Evolutionary conservation across 2,113 vertebrate species (phyloP).

Genomic region (Heptranchias perlo): DNA sequence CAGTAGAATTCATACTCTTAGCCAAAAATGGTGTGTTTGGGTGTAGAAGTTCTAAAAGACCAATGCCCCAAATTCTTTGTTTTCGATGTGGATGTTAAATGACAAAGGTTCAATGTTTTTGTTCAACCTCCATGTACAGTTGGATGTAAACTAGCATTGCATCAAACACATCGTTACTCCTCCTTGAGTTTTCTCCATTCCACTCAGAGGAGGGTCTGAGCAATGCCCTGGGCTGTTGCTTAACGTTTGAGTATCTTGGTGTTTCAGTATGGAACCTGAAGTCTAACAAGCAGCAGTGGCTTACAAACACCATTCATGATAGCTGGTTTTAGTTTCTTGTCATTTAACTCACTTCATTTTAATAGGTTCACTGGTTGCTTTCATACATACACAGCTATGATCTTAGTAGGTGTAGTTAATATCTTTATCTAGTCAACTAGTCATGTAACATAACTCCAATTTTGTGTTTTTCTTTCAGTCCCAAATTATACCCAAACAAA

Average conservation of each 20-base stretch:
- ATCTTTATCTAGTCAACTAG: too few species aligned
- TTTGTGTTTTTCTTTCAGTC: too few species aligned
- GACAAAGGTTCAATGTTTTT: not conserved
- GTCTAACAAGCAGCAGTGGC: not conserved
- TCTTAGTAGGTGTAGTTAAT: not conserved
- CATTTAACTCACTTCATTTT: not conserved
- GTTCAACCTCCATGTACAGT: too few species aligned
- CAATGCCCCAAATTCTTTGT: not conserved
- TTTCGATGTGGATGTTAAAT: not conserved
- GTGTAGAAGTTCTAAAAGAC: not conserved
- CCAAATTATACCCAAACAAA: too few species aligned
- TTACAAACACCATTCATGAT: not conserved
- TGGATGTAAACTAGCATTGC: not conserved
- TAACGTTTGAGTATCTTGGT: not conserved
- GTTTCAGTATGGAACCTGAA: not conserved
- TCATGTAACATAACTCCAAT: too few species aligned
- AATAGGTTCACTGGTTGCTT: not conserved
- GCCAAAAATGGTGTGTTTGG: not conserved
- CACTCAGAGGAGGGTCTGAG: not conserved
- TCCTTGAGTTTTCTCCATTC: too few species aligned
- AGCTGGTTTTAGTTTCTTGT: not conserved
- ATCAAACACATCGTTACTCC: not conserved
- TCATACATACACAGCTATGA: not conserved
- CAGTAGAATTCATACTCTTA: not conserved
- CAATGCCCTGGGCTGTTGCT: not conserved